Percentiles rank a stretch among this genome's conserved stretches.
phyloP scores from a whole-genome alignment of 2,888 invertebrate species.

The Fabriciana adippe region DNA sequence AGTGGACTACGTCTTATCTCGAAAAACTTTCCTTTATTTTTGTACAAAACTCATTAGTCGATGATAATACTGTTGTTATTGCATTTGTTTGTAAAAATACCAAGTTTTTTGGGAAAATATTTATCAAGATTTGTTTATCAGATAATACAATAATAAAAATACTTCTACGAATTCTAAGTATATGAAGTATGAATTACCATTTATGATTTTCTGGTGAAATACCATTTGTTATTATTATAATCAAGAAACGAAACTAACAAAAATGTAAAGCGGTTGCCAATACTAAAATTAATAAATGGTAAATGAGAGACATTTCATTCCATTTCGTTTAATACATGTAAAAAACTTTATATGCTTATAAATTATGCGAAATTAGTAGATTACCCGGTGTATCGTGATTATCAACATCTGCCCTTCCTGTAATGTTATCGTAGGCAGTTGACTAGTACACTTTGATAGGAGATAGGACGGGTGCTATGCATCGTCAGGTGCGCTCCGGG shows the following conservation, averaged over 20 bases:
- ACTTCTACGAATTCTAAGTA: too few species aligned
- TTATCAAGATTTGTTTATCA: too few species aligned
- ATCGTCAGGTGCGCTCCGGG: constrained; percentile 69
- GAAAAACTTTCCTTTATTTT: constrained; percentile 11
- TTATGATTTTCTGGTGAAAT: too few species aligned
- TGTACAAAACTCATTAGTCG: neutral
- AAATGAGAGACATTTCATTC: too few species aligned
- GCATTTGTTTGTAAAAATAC: too few species aligned
- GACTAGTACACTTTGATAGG: constrained; percentile 44
- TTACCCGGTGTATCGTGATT: constrained; percentile 51
- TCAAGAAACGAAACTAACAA: too few species aligned
- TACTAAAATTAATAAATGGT: too few species aligned
- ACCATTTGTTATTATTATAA: too few species aligned
- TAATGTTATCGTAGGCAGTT: constrained; percentile 47
- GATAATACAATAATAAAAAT: too few species aligned
- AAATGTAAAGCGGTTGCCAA: too few species aligned
- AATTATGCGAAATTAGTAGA: constrained; percentile 17
- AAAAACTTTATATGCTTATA: constrained; percentile 1
- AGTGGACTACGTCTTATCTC: constrained; percentile 12
- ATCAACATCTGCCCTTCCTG: constrained; percentile 70
- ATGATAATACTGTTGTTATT: neutral
- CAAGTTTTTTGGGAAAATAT: too few species aligned
- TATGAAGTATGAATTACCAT: too few species aligned
- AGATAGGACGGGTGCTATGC: constrained; percentile 54
- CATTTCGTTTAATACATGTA: neutral